Evolutionary conservation across 2,113 vertebrate genomes (phyloP), one percentile per base, ranked within the genome.

Genomic region (Desmodus rotundus): DNA sequence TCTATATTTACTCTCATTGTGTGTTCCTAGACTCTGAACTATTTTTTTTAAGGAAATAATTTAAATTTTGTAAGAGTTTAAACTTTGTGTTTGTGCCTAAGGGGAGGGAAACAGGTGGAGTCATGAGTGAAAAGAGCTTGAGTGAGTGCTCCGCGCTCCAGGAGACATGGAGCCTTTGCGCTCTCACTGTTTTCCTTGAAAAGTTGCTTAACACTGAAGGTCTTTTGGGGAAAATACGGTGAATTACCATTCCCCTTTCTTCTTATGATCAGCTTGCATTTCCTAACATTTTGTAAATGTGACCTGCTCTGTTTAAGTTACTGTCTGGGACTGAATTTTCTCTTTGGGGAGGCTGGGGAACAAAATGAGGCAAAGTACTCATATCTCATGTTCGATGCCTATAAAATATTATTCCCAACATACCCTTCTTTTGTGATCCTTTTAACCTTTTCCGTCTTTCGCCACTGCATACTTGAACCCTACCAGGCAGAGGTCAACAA

Each of bases 161-260:
- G 38, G 41, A 82, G 31, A 17, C n/a, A 81, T 22, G 4, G 3
- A 41, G 19, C 73, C 33, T 74, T 61, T 41, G 14, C 14, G 78
- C 10, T 61, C 50, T 68, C 54, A 63, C 33, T 43, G 14, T 74
- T 87, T 93, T 76, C 58, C 70, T 7, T 52, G 90, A 82, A 93
- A 52, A 70, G 38, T 68, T 78, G n/a, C 43, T 87, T 28, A 58
- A 65, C 4, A 31, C n/a, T n/a, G 52, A 85, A 94, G 93, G 13
- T 24, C 24, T 67, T 81, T 95, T 93, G 96, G 41, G 80, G 54
- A 74, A 93, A 83, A 96, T 50, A 41, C 15, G 24, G 33, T 33
- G 61, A 93, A 36, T 36, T 85, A n/a, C 33, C 89, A 36, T 93
- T 87, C 26, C 52, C n/a, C 38, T 87, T 80, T 95, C 20, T 95